Evolutionary conservation across 2,888 invertebrate species (phyloP), one percentile per base, ranked within the genome.

Genomic region (Phlogophora meticulosa): DNA sequence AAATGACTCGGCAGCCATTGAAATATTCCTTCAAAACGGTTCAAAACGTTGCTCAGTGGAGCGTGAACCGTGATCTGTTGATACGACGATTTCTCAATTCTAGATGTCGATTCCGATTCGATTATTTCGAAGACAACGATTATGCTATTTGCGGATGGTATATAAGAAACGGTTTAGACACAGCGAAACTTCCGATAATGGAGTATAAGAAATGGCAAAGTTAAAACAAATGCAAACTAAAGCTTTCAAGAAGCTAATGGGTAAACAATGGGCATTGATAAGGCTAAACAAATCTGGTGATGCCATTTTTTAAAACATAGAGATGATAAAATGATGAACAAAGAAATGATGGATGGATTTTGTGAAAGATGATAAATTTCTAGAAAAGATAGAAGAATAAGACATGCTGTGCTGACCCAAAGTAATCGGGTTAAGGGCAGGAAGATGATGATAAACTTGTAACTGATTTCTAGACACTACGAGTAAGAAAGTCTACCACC

Each of bases 1-100:
- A 80, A 79, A 72, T 79, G 76, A 73, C 58, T 70, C 64, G 79
- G 64, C 49, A 79, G 34, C 70, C 63, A 73, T 76, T 81, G 80
- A 80, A 78, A 80, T 78, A 61, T 76, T 74, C 45, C 58, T 61
- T 58, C 51, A 72, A 72, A 75, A 72, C 67, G 53, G 58, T 81
- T 80, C 64, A 70, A 67, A 78, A 66, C 57, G 56, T 56, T 66
- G 63, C 52, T 49, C 62, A 43, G n/a, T 40, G 48, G 49, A 80
- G 34, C 57, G 49, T 59, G 52, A 70, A 66, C 42, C 53, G 40
- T 62, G 43, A 63, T 70, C 65, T 40, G 72, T 63, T 60, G 63
- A 71, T 78, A 73, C 40, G 55, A 62, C 28, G 61, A 71, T 67
- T 70, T 70, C 43, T 66, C 57, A 61, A 74, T 66, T 57, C 53